These are phyloP conservation scores for Oxycera nigricornis DNA, from an alignment of 2,888 invertebrate species.

Conservation along the genomic window DNA sequence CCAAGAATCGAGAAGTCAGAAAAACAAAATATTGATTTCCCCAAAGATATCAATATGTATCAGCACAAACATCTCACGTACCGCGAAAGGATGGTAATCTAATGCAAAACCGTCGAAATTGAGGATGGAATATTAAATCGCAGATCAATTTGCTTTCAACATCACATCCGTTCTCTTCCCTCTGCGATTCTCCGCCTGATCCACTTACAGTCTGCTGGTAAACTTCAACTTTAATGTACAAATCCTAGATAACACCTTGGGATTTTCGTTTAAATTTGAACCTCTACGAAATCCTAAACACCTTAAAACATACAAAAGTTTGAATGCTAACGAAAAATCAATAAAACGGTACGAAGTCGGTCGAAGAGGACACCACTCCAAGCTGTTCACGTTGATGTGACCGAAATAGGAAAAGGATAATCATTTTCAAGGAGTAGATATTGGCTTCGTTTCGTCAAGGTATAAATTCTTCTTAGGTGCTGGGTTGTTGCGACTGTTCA, in stretches of 20 bases:
- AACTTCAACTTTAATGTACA: conserved; percentile 8
- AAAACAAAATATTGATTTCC: too few relatives aligned
- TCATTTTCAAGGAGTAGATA: conserved; percentile 6
- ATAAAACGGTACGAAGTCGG: background rate
- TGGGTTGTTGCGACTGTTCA: too few relatives aligned
- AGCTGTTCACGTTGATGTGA: conserved; percentile 12
- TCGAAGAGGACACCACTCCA: too few relatives aligned
- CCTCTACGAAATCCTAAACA: conserved; percentile 11
- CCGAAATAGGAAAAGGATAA: conserved; percentile 29
- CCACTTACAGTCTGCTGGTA: background rate
- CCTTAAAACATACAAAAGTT: too few relatives aligned
- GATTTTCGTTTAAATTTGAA: background rate
- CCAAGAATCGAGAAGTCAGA: background rate
- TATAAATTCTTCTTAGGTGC: background rate
- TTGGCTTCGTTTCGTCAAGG: conserved; percentile 4
- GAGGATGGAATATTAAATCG: conserved; percentile 12
- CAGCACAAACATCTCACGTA: background rate
- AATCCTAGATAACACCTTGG: background rate
- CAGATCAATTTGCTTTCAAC: conserved; percentile 7
- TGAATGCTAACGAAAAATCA: conserved; percentile 32
- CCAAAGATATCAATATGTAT: background rate
- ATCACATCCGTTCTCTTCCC: background rate
- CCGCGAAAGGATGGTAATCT: conserved; percentile 20
- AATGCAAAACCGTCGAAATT: conserved; percentile 18
- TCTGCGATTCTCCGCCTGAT: background rate